Base-by-base conservation (phyloP, 2,888 invertebrate genomes). In the Pelosia muscerda region DNA sequence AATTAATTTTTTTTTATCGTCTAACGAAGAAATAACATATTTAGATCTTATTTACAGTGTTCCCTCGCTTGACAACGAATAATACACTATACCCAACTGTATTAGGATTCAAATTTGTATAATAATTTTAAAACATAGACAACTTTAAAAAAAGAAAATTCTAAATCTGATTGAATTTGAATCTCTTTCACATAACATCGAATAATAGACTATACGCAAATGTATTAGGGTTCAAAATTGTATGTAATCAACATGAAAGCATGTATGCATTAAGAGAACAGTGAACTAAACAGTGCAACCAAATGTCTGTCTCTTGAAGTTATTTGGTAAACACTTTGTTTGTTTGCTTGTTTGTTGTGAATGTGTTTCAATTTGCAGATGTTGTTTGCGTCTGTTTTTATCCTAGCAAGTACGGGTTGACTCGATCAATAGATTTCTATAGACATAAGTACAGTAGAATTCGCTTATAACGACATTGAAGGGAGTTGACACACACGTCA, bases 321-420 rank as follows among this genome's bases (percentile, higher is more conserved):
- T 25, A 38, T 59, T 59, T 59, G 19, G 59, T 59, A 59, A 59
- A 59, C 38, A 38, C 23, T 19, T 2, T 19, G n/a, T n/a, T 38
- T 38, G 59, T 38, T 59, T 59, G 38, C 38, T 38, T 38, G 38
- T 23, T 34, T 19, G 4, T 59, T 25, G 34, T 25, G 23, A 13
- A 31, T 22, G 31, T 58, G 31, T 58, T 59, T 59, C 59, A 23
- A 38, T 25, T 34, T 38, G 38, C 23, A 25, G 59, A 38, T 59
- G 59, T 59, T 59, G 34, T 58, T 2, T 59, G 31, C 23, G 15
- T 15, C 15, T 23, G n/a, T 11, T 34, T 59, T 22, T 38, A 1
- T 49, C 49, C n/a, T 9, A 49, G n/a, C 0, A n/a, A 49, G 9
- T 19, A 49, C n/a, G n/a, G 15, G 6, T 31, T 34, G 13, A 10